Evolutionary conservation across 1,140 invertebrate genomes (phyloP), one percentile per base, ranked within the genome.

Genomic region (Pseudomyrmex flavicornis): DNA sequence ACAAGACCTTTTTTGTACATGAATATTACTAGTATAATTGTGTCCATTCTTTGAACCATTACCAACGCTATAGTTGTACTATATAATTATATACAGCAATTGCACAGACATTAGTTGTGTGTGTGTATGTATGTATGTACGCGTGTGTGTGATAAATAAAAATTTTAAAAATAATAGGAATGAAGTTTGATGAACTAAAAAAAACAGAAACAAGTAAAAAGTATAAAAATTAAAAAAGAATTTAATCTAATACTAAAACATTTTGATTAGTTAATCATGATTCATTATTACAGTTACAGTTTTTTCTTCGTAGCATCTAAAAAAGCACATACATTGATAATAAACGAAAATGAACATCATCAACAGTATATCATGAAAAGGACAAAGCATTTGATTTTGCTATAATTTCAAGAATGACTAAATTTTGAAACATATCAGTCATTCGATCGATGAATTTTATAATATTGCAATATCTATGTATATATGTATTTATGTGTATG

Each of bases 21-120:
- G 84, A 89, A 91, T 70, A 85, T 86, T 89, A 58, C 84, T 91
- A 90, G 93, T 94, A 94, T 94, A 94, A 94, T 94, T 94, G 93
- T 94, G 93, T 94, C 93, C 93, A 89, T 89, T 85, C 82, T 62
- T 68, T 87, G 70, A 72, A 26, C 61, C 10, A 70, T 66, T 82
- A 85, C 76, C 72, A 35, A 80, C 65, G 35, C 52, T 82, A 54
- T 56, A 54, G 70, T 69, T 84, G 58, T 20, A 63, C n/a, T 22
- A 22, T 63, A 76, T 80, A 56, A 54, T 22, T 70, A 68, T 72
- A 48, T 72, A 87, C 56, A 74, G 10, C 62, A 80, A n/a, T 54
- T 75, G 63, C 35, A 35, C 61, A 83, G 13, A 70, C 69, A 66
- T 70, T 35, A 56, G 35, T 63, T 44, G 15, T 15, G 20, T 46